Evolutionary conservation across 2,797 vertebrate genomes (phyloP).

Genomic region (Furcifer pardalis): DNA sequence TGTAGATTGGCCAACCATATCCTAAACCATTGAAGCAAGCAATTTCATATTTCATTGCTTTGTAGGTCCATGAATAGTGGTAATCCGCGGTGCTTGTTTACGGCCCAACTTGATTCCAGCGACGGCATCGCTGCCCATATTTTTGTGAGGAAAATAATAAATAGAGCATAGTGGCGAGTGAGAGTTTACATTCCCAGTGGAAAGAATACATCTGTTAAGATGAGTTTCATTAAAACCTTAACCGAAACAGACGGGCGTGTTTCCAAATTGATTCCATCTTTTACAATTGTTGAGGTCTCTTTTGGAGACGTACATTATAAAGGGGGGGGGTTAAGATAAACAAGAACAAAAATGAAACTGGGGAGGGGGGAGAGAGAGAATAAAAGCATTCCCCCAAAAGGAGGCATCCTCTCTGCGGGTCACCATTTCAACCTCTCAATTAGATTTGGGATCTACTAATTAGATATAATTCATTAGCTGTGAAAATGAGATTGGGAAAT

Average conservation of each 20-base stretch:
- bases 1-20: no score
- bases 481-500: slow-evolving; percentile 93
- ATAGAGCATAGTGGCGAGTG: slow-evolving; percentile 38
- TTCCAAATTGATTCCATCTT: slow-evolving; percentile 68
- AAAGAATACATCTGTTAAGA: slow-evolving; percentile 68
- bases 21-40: background rate
- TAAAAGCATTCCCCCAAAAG: slow-evolving; percentile 33
- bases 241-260: slow-evolving; percentile 57
- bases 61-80: background rate
- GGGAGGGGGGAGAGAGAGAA: background rate
- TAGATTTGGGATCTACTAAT: slow-evolving; percentile 95
- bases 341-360: slow-evolving; percentile 51
- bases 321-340: slow-evolving; percentile 54
- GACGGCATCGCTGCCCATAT: slow-evolving; percentile 29
- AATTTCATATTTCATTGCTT: slow-evolving; percentile 35
- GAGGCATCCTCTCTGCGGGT: slow-evolving; percentile 75
- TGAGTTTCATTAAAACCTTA: slow-evolving; percentile 66
- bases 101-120: slow-evolving; percentile 45
- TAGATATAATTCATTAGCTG: slow-evolving; percentile 99
- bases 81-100: background rate
- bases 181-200: slow-evolving; percentile 66
- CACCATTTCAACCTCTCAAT: slow-evolving; percentile 93
- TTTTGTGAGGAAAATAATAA: slow-evolving; percentile 63
- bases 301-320: slow-evolving; percentile 31
- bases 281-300: slow-evolving; percentile 23